A percentile compares a stretch with the other conserved stretches of the same genome.
phyloP scores from a whole-genome alignment of 2,113 vertebrate genomes.

The Psammodynastes pulverulentus region DNA sequence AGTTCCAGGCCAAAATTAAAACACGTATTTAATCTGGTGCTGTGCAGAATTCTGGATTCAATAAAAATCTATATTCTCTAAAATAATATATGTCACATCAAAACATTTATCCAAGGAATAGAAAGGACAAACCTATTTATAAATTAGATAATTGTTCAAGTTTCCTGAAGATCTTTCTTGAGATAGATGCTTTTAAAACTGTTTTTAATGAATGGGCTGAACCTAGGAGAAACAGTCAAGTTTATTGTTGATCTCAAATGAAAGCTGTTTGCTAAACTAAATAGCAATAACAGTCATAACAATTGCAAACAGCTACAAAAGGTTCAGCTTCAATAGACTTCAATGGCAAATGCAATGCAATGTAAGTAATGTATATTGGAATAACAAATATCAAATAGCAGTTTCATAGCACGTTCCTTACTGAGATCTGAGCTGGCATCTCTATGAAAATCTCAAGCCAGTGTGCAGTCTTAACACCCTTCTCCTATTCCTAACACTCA shows the following conservation, averaged over 20 bases:
- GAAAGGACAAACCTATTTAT: neutral
- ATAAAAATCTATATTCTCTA: neutral
- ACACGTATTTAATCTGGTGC: neutral
- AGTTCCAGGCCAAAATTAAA: neutral
- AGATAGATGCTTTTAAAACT: neutral
- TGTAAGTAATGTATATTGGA: neutral
- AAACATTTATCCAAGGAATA: neutral
- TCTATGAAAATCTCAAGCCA: neutral
- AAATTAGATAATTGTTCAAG: neutral
- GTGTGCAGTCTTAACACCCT: neutral
- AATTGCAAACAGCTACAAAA: neutral
- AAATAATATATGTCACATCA: neutral
- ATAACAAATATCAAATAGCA: neutral
- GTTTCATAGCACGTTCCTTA: neutral
- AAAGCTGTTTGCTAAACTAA: neutral
- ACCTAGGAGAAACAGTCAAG: neutral
- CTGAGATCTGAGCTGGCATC: neutral
- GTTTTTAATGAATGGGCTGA: neutral
- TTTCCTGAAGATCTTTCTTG: neutral
- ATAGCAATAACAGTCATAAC: neutral
- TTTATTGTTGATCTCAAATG: neutral
- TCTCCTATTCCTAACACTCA: neutral
- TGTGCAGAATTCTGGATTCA: neutral
- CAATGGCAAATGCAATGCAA: neutral
- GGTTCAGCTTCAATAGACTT: neutral